phyloP scores from a whole-genome alignment of 2,888 invertebrate genomes.

The Congeria kusceri region DNA sequence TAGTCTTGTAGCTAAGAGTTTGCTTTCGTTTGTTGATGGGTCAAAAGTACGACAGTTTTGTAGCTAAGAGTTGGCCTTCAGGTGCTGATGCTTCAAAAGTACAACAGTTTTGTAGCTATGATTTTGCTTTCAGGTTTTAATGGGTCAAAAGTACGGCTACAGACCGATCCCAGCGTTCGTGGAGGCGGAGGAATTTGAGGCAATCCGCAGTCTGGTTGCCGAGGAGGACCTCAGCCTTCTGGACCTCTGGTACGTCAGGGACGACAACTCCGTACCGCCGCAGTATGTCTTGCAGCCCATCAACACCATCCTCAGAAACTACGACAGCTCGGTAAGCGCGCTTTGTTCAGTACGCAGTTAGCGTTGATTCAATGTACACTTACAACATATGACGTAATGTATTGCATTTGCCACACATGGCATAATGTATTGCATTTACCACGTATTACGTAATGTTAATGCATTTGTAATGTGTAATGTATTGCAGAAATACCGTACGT shows the following conservation, averaged over 20 bases:
- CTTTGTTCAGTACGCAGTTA: too few relatives aligned
- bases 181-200: constrained; percentile 72
- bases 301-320: constrained; percentile 51
- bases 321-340: constrained; percentile 51
- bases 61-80: constrained; percentile 48
- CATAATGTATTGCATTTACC: too few relatives aligned
- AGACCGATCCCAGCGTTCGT: constrained; percentile 80
- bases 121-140: constrained; percentile 70
- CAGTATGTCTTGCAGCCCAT: constrained; percentile 78
- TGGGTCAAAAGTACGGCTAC: constrained; percentile 83
- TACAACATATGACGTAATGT: too few relatives aligned
- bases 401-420: too few relatives aligned
- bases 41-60: constrained; percentile 82
- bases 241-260: constrained; percentile 76
- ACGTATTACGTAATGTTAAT: too few relatives aligned
- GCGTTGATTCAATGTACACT: too few relatives aligned
- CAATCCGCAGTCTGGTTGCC: constrained; percentile 65
- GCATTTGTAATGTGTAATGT: too few relatives aligned
- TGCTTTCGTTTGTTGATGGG: constrained; percentile 78
- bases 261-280: constrained; percentile 78
- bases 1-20: background rate
- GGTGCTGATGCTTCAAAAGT: constrained; percentile 82
- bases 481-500: too few relatives aligned
- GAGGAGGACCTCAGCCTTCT: constrained; percentile 67
- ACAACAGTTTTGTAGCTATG: too few relatives aligned